Evolutionary conservation across 2,113 vertebrate species (phyloP).

Genomic region (Sus scrofa): DNA sequence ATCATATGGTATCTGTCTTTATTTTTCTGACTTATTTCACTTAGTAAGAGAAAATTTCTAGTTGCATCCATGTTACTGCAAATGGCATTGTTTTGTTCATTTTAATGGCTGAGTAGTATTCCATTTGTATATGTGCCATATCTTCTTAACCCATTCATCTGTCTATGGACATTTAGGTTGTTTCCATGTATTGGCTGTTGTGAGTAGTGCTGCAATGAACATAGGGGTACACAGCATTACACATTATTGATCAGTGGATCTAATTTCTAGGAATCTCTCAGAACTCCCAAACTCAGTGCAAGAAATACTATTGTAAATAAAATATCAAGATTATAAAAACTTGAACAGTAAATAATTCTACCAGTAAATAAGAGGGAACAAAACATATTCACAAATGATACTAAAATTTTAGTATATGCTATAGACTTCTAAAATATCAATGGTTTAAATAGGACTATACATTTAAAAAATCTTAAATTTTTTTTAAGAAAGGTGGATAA

Average conservation of each 20-base stretch:
- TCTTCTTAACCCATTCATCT: too few species aligned
- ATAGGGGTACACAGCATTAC: not conserved
- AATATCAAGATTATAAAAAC: slow-evolving; percentile 16
- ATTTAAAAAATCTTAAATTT: not conserved
- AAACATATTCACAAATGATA: slow-evolving; percentile 7
- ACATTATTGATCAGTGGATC: not conserved
- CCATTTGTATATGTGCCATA: too few species aligned
- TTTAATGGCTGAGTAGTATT: too few species aligned
- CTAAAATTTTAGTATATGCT: slow-evolving; percentile 48
- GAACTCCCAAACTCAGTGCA: not conserved
- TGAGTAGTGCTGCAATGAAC: too few species aligned
- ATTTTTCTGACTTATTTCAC: too few species aligned
- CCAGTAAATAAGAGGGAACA: not conserved
- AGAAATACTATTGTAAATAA: slow-evolving; percentile 36
- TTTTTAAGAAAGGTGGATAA: not conserved
- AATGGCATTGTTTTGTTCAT: too few species aligned
- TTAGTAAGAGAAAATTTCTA: too few species aligned
- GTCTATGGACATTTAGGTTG: too few species aligned
- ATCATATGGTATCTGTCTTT: too few species aligned
- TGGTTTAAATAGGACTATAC: not conserved
- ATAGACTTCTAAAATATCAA: not conserved
- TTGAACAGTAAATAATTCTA: slow-evolving; percentile 18
- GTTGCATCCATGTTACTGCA: too few species aligned
- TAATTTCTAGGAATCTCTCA: slow-evolving; percentile 39
- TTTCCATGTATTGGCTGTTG: too few species aligned